Conservation (phyloP, 2,113 vertebrate species). For the Rhabdornis inornatus region DNA sequence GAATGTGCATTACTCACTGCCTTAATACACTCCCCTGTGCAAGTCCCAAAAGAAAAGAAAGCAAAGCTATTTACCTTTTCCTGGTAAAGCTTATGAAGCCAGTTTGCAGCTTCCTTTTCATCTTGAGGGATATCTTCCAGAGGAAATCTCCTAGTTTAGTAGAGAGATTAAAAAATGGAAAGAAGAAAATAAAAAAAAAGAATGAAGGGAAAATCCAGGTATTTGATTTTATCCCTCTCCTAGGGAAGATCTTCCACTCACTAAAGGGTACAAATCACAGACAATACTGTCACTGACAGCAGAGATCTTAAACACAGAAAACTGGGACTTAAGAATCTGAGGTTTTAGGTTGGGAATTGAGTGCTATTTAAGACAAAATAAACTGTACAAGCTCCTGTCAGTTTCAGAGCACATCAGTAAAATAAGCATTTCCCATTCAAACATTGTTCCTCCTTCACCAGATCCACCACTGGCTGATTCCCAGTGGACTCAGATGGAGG, state of each 20-base stretch:
- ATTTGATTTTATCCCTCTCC: neutral
- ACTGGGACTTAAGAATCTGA: neutral
- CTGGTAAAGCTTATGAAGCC: slow-evolving; percentile 97
- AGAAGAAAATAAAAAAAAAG: neutral
- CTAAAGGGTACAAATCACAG: neutral
- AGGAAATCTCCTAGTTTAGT: slow-evolving; percentile 83
- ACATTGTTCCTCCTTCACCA: neutral
- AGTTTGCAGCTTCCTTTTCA: slow-evolving; percentile 88
- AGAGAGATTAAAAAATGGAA: neutral
- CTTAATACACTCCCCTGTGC: neutral
- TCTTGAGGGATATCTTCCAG: slow-evolving; percentile 91
- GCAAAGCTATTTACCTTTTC: slow-evolving; percentile 84
- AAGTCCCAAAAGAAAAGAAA: neutral
- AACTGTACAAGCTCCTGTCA: neutral
- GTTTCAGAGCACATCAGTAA: neutral
- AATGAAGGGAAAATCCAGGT: neutral
- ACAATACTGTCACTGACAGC: neutral
- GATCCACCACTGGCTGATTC: neutral
- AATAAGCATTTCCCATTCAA: neutral
- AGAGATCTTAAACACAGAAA: neutral
- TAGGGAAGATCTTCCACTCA: neutral
- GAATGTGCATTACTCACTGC: neutral
- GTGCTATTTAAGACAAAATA: neutral
- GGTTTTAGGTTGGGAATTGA: neutral
- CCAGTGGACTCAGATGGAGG: neutral